These are phyloP conservation scores for Druon quercuslanigerum DNA, from an alignment of 1,140 invertebrate species.

Conservation along the genomic window DNA sequence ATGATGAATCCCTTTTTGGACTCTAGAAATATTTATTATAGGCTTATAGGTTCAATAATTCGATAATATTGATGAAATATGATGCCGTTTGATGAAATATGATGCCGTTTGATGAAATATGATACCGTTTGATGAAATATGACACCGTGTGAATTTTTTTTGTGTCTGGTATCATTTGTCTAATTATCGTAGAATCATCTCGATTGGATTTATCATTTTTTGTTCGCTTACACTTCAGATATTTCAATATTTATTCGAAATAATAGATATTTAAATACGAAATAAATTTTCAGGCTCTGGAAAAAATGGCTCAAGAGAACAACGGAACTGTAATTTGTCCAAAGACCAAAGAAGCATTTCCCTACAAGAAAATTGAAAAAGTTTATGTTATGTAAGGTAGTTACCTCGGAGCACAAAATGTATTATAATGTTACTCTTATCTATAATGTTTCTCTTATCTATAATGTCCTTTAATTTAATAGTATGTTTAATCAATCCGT, in stretches of 20 bases:
- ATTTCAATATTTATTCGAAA: constrained; percentile 27
- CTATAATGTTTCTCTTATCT: constrained; percentile 38
- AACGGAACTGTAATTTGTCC: constrained; percentile 93
- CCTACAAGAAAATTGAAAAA: constrained; percentile 93
- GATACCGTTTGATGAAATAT: too few species aligned
- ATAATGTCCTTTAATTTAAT: constrained; percentile 42
- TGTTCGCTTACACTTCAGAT: background rate
- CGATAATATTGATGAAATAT: too few species aligned
- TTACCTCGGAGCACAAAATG: constrained; percentile 46
- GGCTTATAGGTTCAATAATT: too few species aligned
- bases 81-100: too few species aligned
- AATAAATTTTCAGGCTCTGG: constrained; percentile 80
- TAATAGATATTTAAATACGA: background rate
- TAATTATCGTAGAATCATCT: too few species aligned
- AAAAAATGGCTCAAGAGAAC: constrained; percentile 92
- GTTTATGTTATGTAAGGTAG: constrained; percentile 93
- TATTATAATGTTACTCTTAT: constrained; percentile 52
- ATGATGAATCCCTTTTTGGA: too few species aligned
- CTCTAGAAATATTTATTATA: too few species aligned
- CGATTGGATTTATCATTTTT: too few species aligned
- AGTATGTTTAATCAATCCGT: constrained; percentile 27
- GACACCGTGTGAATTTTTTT: too few species aligned
- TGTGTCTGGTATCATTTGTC: too few species aligned
- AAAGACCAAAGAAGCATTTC: constrained; percentile 92
- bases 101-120: too few species aligned